Conservation (phyloP, 2,888 invertebrate genomes). For the Trissonchulus latispiculum region DNA sequence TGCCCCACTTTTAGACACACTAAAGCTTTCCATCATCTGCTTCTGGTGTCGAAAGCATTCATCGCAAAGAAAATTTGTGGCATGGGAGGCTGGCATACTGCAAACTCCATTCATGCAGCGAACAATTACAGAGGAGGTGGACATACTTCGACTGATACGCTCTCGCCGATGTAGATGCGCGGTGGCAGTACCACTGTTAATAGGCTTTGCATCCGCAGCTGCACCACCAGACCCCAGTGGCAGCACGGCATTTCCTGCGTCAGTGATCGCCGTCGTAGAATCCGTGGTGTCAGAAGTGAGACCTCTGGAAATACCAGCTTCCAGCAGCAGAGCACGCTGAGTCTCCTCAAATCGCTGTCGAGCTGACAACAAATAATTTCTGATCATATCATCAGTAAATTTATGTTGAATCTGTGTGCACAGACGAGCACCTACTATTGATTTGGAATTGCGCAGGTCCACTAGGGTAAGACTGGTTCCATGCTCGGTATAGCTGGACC, state of each 20-base stretch:
- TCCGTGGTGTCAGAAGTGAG: no score
- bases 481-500: not conserved
- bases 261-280: not conserved
- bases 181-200: not conserved
- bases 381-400: conserved; percentile 21
- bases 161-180: conserved; percentile 27
- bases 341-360: conserved; percentile 30
- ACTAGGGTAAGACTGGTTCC: not conserved
- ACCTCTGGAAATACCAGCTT: no score
- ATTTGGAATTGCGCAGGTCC: conserved; percentile 32
- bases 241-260: not conserved
- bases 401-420: conserved; percentile 33
- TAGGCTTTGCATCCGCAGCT: not conserved
- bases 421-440: conserved; percentile 35
- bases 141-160: conserved; percentile 37
- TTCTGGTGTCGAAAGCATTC: conserved; percentile 37
- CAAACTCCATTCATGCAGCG: conserved; percentile 38
- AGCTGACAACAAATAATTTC: conserved; percentile 36
- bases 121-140: conserved; percentile 34
- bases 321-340: no score
- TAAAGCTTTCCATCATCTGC: conserved; percentile 28
- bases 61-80: conserved; percentile 40
- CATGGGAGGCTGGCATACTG: conserved; percentile 33
- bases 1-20: not conserved
- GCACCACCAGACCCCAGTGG: not conserved